phyloP scores from a whole-genome alignment of 2,888 invertebrate species.

The Lithophane semibrunnea region DNA sequence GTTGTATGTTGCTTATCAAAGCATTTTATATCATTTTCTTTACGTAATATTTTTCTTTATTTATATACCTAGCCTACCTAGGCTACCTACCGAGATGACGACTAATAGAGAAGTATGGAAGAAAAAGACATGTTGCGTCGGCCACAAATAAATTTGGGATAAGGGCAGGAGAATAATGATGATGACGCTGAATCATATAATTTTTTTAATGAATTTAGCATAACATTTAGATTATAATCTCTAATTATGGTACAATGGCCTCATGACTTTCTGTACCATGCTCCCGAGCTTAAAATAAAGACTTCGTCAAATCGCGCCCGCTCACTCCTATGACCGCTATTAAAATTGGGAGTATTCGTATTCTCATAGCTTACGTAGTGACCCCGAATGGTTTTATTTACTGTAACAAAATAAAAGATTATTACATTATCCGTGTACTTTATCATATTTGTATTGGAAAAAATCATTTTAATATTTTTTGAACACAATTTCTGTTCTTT shows the following conservation, averaged over 20 bases:
- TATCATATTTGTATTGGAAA: background rate
- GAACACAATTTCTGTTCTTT: no score
- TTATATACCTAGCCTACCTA: no score
- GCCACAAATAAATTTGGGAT: no score
- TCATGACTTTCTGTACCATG: background rate
- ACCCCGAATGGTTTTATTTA: constrained; percentile 32
- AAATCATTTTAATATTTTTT: no score
- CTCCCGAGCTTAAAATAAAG: background rate
- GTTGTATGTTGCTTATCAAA: background rate
- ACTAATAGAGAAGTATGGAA: background rate
- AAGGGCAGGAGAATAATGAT: no score
- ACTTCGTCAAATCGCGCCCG: background rate
- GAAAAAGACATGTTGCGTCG: no score
- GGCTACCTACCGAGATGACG: background rate
- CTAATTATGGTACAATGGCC: background rate
- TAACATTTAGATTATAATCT: background rate
- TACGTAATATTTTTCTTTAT: background rate
- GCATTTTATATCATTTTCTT: background rate
- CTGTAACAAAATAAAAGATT: constrained; percentile 34
- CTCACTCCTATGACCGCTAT: background rate
- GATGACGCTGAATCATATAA: no score
- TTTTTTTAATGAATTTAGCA: no score
- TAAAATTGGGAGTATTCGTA: constrained; percentile 17
- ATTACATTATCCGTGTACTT: constrained; percentile 18
- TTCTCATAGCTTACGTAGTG: background rate